Evolutionary conservation across 2,113 vertebrate species (phyloP).

Genomic region (Ailuropoda melanoleuca): DNA sequence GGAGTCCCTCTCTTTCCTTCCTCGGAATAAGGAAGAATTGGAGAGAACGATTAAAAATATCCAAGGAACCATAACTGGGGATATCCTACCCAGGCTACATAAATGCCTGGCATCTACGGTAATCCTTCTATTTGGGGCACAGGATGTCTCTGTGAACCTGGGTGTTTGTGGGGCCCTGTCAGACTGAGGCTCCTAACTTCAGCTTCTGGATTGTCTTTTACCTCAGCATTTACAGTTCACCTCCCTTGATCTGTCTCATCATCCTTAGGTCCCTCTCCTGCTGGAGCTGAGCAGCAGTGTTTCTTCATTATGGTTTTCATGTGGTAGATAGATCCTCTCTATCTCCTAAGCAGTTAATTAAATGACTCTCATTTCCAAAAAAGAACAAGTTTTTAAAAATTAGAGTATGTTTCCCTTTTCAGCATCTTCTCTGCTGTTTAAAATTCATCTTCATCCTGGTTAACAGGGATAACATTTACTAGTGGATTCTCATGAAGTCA

Average conservation of each 20-base stretch:
- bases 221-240: not conserved
- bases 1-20: conserved; percentile 84
- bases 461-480: not conserved
- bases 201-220: not conserved
- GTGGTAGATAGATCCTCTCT: not conserved
- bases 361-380: not conserved
- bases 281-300: not conserved
- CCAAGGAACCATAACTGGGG: conserved; percentile 88
- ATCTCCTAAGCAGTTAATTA: not conserved
- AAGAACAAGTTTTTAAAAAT: not conserved
- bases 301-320: not conserved
- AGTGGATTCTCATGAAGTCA: not conserved
- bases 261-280: not conserved
- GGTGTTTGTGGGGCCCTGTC: not conserved
- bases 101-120: conserved; percentile 96
- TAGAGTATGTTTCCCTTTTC: not conserved
- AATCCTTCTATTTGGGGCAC: not conserved
- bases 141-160: not conserved
- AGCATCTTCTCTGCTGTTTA: not conserved
- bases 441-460: not conserved
- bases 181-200: not conserved
- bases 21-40: conserved; percentile 90
- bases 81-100: conserved; percentile 92
- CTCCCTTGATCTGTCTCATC: not conserved
- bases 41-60: conserved; percentile 89